Evolutionary conservation across 1,140 invertebrate species (phyloP), one percentile per base, ranked within the genome.

Genomic region (Macrosteles quadrilineatus): DNA sequence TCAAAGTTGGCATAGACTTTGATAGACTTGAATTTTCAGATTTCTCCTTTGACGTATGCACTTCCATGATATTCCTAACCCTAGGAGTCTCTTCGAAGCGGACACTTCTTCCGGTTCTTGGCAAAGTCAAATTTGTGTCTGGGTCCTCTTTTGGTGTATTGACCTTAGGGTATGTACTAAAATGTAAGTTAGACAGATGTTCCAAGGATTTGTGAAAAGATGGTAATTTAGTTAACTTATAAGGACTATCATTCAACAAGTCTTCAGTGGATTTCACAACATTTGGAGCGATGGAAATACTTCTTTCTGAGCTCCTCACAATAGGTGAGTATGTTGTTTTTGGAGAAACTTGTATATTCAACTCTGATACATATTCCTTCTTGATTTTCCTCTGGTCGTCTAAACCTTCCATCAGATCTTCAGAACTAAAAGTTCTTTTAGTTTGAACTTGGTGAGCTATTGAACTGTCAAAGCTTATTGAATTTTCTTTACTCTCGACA

Each of bases 1-100:
- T 66, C 12, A 66, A 21, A 1, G 32, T 21, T 1, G 63, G 63
- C 63, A 66, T 45, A 14, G 63, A 66, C 19, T 66, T 66, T 2
- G 63, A 3, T 19, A 19, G 30, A 32, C 17, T 19, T 14, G 30
- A 4, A 25, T n/a, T 50, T 50, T 36, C 32, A 4, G 14, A 6
- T 36, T 50, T 50, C 14, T 19, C 1, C 1, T 17, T 14, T 2
- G 40, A 45, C 43, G 21, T 23, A 25, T 45, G 19, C 1, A 43
- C 2, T 43, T 45, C 23, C 17, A 45, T 25, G 19, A 66, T 43
- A 45, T 66, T 43, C 14, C 36, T 43, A 19, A 27, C 36, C 43
- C 27, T 43, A 17, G 31, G 63, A 3, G 29, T 40, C 2, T 43
- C 63, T 66, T 66, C 40, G 31, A 66, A 66, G n/a, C 63, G 32